phyloP scores from a whole-genome alignment of 2,113 vertebrate species.

The Morone saxatilis region DNA sequence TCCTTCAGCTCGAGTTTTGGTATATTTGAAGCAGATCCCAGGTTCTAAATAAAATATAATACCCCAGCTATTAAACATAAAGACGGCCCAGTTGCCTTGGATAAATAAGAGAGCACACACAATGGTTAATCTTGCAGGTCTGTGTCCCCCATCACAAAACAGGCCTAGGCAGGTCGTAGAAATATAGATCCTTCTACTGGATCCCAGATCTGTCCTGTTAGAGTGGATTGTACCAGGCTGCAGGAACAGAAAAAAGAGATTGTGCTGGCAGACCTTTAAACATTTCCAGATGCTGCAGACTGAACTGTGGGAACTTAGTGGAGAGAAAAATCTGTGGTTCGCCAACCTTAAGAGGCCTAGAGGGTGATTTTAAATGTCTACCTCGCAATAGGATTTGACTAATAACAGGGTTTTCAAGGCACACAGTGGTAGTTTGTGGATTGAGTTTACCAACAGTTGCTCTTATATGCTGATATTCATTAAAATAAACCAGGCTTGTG shows the following conservation, averaged over 20 bases:
- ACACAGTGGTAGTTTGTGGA: constrained; percentile 28
- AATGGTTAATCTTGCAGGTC: constrained; percentile 15
- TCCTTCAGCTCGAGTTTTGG: not conserved
- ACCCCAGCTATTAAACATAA: not conserved
- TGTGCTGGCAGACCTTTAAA: constrained; percentile 33
- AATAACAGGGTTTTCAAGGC: not conserved
- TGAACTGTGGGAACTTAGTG: constrained; percentile 30
- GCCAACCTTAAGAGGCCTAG: constrained; percentile 26
- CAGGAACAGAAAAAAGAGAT: constrained; percentile 21
- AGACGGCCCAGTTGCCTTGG: not conserved
- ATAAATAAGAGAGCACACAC: constrained; percentile 26
- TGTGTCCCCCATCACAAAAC: constrained; percentile 27
- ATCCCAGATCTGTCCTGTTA: constrained; percentile 42
- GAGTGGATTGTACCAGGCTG: constrained; percentile 35
- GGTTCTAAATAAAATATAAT: not conserved
- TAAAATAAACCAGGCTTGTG: constrained; percentile 13
- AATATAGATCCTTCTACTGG: constrained; percentile 12
- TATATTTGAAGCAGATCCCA: not conserved
- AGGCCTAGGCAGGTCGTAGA: constrained; percentile 24
- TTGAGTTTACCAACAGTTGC: constrained; percentile 3
- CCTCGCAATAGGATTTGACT: constrained; percentile 40
- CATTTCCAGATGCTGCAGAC: constrained; percentile 63
- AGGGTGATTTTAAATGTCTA: constrained; percentile 24
- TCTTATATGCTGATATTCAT: constrained; percentile 15
- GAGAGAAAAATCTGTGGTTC: constrained; percentile 37